A percentile compares a stretch with the other conserved stretches of the same genome.
phyloP scores from a whole-genome alignment of 2,113 vertebrate genomes.

The Hemicordylus capensis region DNA sequence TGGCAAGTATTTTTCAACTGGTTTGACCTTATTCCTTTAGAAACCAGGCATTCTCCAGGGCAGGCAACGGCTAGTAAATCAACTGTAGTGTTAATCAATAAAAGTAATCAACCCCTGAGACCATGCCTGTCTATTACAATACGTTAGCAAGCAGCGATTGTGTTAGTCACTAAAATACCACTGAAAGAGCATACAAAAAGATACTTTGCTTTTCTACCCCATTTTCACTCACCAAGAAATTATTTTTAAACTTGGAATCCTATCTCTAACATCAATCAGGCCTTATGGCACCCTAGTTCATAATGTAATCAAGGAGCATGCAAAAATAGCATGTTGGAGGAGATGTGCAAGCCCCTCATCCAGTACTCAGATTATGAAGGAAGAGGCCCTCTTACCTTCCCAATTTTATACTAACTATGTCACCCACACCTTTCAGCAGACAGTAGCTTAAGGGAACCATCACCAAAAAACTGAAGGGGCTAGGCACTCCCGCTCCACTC shows the following conservation, averaged over 20 bases:
- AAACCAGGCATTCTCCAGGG: conserved; percentile 23
- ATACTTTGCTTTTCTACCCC: background rate
- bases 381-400: no score
- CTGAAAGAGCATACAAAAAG: conserved; percentile 23
- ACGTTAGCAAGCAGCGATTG: conserved; percentile 32
- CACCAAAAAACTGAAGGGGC: no score
- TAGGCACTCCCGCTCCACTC: no score
- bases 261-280: background rate
- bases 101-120: conserved; percentile 58
- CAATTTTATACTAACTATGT: no score
- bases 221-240: conserved; percentile 1
- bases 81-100: conserved; percentile 62
- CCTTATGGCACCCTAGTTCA: background rate
- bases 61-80: conserved; percentile 41
- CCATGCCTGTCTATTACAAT: conserved; percentile 49
- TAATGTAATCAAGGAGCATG: background rate
- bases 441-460: no score
- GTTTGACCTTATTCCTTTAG: conserved; percentile 34
- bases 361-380: no score
- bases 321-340: background rate
- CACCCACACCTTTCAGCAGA: no score
- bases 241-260: conserved; percentile 20
- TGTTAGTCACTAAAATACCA: conserved; percentile 27
- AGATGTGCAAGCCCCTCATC: no score
- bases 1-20: conserved; percentile 46